Percentiles rank a stretch among this genome's conserved stretches.
Conservation (phyloP, 2,888 invertebrate genomes). For the Serrognathus titanus region DNA sequence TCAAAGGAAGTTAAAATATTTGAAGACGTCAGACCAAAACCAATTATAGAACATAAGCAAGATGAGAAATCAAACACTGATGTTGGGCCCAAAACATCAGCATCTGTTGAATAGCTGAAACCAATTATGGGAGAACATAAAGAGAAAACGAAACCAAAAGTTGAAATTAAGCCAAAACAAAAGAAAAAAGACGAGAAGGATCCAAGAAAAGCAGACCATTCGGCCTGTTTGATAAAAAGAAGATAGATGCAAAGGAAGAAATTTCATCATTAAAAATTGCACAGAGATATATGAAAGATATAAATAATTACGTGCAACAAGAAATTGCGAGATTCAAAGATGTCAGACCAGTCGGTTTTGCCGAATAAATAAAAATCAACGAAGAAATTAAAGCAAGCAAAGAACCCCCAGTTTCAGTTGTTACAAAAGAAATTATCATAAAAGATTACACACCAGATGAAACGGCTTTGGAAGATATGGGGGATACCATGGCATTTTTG, state of each 20-base stretch:
- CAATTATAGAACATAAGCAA: not conserved
- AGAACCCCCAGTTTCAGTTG: too few species aligned
- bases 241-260: constrained; percentile 7
- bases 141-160: too few species aligned
- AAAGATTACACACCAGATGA: constrained; percentile 10
- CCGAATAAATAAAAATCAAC: not conserved
- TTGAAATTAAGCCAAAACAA: not conserved
- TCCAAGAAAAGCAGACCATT: constrained; percentile 26
- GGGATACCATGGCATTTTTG: constrained; percentile 32
- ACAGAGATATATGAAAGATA: constrained; percentile 5
- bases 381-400: not conserved
- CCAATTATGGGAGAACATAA: not conserved
- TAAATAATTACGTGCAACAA: constrained; percentile 19
- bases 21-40: constrained; percentile 23
- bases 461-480: constrained; percentile 32
- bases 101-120: not conserved
- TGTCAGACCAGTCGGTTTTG: constrained; percentile 7
- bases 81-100: not conserved
- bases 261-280: constrained; percentile 6
- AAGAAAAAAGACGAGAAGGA: constrained; percentile 14
- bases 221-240: constrained; percentile 25
- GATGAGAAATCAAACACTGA: not conserved
- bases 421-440: not conserved
- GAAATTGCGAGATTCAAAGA: constrained; percentile 25
- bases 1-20: constrained; percentile 29